Percentiles rank a stretch among this genome's conserved stretches.
These are phyloP conservation scores for Anguilla marmorata DNA, from an alignment of 2,797 vertebrate species.

Conservation along the genomic window DNA sequence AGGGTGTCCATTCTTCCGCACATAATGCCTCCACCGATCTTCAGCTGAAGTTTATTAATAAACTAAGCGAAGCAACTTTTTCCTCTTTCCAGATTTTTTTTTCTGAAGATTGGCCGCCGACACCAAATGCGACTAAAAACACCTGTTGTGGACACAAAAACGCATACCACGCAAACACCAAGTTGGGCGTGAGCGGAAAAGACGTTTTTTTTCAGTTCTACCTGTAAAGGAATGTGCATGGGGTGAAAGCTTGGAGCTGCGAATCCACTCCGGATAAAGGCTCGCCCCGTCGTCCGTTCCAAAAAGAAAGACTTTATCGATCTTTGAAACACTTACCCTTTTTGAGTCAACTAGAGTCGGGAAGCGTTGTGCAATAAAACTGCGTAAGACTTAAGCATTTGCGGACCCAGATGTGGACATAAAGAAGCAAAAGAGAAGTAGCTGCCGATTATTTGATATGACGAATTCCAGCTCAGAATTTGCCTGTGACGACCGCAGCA, in stretches of 20 bases:
- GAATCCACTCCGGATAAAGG: neutral
- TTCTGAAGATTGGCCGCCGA: neutral
- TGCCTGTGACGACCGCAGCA: neutral
- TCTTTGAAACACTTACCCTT: neutral
- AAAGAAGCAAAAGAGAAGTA: neutral
- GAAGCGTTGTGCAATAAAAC: neutral
- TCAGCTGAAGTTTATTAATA: neutral
- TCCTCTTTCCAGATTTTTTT: neutral
- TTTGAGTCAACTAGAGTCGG: neutral
- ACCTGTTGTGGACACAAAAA: neutral
- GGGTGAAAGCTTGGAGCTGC: neutral
- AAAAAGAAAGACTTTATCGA: neutral
- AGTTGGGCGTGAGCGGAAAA: conserved; percentile 19
- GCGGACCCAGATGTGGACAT: neutral
- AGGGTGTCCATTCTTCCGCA: neutral
- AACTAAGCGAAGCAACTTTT: neutral
- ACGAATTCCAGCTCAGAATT: neutral
- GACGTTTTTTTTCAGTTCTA: neutral
- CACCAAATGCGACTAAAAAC: neutral
- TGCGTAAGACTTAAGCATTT: neutral
- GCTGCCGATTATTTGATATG: neutral
- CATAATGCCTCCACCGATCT: neutral
- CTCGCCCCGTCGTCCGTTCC: neutral
- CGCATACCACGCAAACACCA: neutral
- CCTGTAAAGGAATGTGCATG: conserved; percentile 14